phyloP scores from a whole-genome alignment of 2,797 vertebrate genomes.

The Urocyon cinereoargenteus region DNA sequence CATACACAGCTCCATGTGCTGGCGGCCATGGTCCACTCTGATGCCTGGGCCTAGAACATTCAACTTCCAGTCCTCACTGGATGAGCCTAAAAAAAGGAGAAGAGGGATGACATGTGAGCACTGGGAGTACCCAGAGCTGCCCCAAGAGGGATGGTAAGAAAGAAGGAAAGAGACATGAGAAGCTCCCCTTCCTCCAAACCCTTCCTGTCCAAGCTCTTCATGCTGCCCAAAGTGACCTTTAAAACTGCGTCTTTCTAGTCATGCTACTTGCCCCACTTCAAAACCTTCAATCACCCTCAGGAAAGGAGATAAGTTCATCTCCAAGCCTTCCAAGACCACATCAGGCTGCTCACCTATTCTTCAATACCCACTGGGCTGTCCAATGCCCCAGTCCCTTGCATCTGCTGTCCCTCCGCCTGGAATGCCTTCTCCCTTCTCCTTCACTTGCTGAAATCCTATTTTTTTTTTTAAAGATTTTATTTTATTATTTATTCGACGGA shows the following conservation, averaged over 20 bases:
- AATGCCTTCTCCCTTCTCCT: background rate
- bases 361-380: background rate
- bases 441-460: conserved; percentile 11
- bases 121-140: background rate
- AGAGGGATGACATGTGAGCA: background rate
- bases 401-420: background rate
- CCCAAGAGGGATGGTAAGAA: background rate
- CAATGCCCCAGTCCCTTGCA: background rate
- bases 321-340: background rate
- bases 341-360: background rate
- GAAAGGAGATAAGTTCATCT: background rate
- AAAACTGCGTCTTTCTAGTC: background rate
- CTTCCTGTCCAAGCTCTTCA: background rate
- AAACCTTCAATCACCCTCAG: background rate
- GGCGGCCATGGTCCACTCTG: conserved; percentile 67
- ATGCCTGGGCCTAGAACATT: background rate
- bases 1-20: background rate
- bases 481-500: background rate
- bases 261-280: background rate
- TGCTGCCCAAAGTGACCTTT: background rate
- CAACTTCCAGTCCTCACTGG: conserved; percentile 42
- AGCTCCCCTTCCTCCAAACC: background rate
- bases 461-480: background rate
- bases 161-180: background rate
- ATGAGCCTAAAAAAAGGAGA: conserved; percentile 58